These are phyloP conservation scores for Drosophila ustulata DNA, from an alignment of 2,888 invertebrate species.

Conservation along the genomic window DNA sequence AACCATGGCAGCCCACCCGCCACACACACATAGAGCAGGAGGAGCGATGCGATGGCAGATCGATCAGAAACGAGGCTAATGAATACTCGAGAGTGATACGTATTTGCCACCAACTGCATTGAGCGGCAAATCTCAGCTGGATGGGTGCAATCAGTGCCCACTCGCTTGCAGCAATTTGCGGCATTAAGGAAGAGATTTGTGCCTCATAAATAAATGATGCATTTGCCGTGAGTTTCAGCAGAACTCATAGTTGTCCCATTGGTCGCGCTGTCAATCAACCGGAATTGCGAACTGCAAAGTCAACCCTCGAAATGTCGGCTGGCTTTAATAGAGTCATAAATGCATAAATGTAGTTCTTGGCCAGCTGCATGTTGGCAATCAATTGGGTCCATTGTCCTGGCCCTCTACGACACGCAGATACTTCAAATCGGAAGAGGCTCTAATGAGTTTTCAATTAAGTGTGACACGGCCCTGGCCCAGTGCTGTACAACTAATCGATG, in stretches of 20 bases:
- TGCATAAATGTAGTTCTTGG: constrained; percentile 57
- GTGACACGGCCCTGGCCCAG: constrained; percentile 57
- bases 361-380: constrained; percentile 73
- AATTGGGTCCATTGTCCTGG: constrained; percentile 58
- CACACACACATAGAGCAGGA: neutral
- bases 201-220: constrained; percentile 44
- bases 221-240: constrained; percentile 31
- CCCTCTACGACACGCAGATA: constrained; percentile 32
- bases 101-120: constrained; percentile 10
- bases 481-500: constrained; percentile 42
- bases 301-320: constrained; percentile 32
- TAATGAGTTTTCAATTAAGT: constrained; percentile 79
- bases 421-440: constrained; percentile 37
- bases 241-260: constrained; percentile 31
- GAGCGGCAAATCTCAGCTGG: neutral
- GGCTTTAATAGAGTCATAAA: constrained; percentile 78
- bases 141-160: constrained; percentile 17
- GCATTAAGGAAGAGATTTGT: constrained; percentile 46
- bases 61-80: constrained; percentile 35
- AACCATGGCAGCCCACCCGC: constrained; percentile 74
- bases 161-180: constrained; percentile 13
- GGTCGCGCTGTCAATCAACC: constrained; percentile 70
- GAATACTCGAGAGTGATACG: constrained; percentile 16
- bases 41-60: neutral
- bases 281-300: constrained; percentile 15